Percentiles rank a stretch among this genome's conserved stretches.
Conservation (phyloP, 1,140 invertebrate genomes). For the Bombus haemorrhoidalis region DNA sequence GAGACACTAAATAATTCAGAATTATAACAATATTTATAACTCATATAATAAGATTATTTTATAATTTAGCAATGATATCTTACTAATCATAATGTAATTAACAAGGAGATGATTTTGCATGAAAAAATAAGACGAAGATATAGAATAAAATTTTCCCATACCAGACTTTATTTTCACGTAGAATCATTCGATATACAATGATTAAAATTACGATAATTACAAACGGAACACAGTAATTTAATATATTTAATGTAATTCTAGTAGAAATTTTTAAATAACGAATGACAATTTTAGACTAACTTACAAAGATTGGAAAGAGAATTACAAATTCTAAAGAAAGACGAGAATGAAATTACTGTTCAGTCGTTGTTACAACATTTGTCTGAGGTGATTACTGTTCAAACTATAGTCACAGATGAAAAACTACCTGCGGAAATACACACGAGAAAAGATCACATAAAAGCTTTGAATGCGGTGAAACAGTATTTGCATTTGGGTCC, state of each 20-base stretch:
- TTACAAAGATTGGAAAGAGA: slow-evolving; percentile 75
- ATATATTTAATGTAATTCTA: not conserved
- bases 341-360: slow-evolving; percentile 81
- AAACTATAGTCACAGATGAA: slow-evolving; percentile 87
- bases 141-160: too few species aligned
- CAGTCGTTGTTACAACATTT: slow-evolving; percentile 86
- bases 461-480: slow-evolving; percentile 87
- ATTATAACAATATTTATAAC: not conserved
- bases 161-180: too few species aligned
- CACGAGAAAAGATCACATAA: slow-evolving; percentile 85
- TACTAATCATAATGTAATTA: too few species aligned
- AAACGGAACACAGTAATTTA: too few species aligned
- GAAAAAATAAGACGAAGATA: too few species aligned
- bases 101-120: too few species aligned
- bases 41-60: too few species aligned
- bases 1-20: not conserved
- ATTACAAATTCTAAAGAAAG: slow-evolving; percentile 77
- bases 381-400: slow-evolving; percentile 89
- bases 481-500: slow-evolving; percentile 87
- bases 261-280: not conserved
- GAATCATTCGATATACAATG: too few species aligned
- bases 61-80: too few species aligned
- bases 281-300: slow-evolving; percentile 61
- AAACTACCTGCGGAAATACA: slow-evolving; percentile 89
- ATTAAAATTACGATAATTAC: too few species aligned